Conservation (phyloP, 2,888 invertebrate genomes). For the Punctoribates punctum region DNA sequence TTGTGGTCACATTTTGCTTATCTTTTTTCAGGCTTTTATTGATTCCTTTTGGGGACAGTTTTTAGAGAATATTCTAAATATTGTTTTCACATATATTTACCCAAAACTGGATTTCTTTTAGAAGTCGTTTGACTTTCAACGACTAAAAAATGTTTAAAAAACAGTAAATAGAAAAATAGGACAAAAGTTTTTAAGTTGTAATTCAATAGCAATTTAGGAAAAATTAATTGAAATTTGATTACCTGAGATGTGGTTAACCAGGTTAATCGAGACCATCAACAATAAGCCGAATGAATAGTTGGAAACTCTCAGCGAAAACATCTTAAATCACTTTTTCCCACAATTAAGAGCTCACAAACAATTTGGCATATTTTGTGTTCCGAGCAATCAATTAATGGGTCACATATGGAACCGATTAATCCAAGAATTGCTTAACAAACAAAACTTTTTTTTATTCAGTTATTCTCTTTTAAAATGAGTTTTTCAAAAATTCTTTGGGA, state of each 20-base stretch:
- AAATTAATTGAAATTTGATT: conserved; percentile 6
- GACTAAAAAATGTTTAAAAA: neutral
- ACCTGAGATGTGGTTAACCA: conserved; percentile 12
- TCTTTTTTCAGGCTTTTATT: neutral
- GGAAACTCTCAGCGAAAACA: neutral
- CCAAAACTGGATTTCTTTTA: neutral
- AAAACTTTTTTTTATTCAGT: too few relatives aligned
- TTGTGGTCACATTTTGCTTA: neutral
- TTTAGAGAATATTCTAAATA: neutral
- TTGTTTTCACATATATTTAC: neutral
- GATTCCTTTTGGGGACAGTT: neutral
- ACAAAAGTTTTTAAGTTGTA: neutral
- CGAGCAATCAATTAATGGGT: conserved; percentile 1
- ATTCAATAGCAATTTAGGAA: neutral
- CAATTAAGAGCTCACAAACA: neutral
- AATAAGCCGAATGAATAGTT: neutral
- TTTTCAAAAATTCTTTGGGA: neutral
- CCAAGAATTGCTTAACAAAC: neutral
- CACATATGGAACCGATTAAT: conserved; percentile 3
- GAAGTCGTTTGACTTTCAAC: neutral
- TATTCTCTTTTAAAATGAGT: too few relatives aligned
- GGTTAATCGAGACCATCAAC: conserved; percentile 27
- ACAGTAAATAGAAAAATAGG: conserved; percentile 17
- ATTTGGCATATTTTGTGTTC: neutral
- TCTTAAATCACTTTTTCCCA: neutral